Base-by-base conservation (phyloP, 1,140 invertebrate genomes). In the Calosoma granatense region DNA sequence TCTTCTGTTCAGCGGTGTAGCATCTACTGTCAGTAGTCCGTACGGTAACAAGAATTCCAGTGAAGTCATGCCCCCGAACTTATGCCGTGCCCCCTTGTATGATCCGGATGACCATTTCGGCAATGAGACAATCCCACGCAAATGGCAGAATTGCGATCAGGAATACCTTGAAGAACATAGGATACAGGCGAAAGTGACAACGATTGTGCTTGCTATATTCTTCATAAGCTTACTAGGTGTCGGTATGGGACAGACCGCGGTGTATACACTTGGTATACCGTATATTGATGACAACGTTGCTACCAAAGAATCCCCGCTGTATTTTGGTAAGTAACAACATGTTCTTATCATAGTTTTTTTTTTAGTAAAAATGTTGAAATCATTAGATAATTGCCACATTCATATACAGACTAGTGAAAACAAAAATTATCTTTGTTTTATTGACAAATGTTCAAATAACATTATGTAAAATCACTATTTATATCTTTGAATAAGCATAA, bases 281-380 rank as follows among this genome's bases (percentile, higher is more conserved):
- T 95, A 93, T 67, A 92, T 95, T 51, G 92, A 94, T 64, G 92
- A 95, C 72, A 95, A 94, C 73, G 91, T 94, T 21, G 88, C 89
- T 59, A 91, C 86, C 71, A 82, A 87, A 67, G 90, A 94, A 70
- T 93, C 90, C 51, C 91, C 92, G n/a, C 79, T 94, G 58, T 95
- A 95, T 74, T 93, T 94, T 74, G 88, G 88, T 90, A 73, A 85
- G 78, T 77, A 1, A 1, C n/a, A n/a, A n/a, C n/a, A n/a, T 41
- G 36, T 60, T 22, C 20, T 22, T n/a, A n/a, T n/a, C n/a, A n/a
- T n/a, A 36, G 9, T 14, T 36, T 22, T 56, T 47, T n/a, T n/a
- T n/a, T n/a, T n/a, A n/a, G n/a, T n/a, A n/a, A n/a, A n/a, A n/a
- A n/a, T n/a, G n/a, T n/a, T n/a, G n/a, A n/a, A n/a, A n/a, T n/a